Percentiles rank a stretch among this genome's conserved stretches.
Conservation (phyloP, 2,888 invertebrate species). For the Phragmatobia fuliginosa region DNA sequence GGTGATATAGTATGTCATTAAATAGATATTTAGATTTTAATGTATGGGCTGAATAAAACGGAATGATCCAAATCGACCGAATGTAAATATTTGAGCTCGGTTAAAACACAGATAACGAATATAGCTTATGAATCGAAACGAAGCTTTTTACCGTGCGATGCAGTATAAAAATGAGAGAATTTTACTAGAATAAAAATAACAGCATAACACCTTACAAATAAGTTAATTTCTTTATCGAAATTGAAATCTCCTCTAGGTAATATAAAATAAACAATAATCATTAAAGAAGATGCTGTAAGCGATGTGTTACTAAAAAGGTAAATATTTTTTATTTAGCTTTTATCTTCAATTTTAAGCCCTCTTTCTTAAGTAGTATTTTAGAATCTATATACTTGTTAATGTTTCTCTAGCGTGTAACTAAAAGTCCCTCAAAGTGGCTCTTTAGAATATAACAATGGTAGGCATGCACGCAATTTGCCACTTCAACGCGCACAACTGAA, state of each 20-base stretch:
- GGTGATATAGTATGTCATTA: too few species aligned
- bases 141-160: not conserved
- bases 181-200: not conserved
- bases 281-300: not conserved
- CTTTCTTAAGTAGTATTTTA: not conserved
- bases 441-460: constrained; percentile 11
- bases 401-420: not conserved
- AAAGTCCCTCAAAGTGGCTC: constrained; percentile 1
- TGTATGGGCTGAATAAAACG: not conserved
- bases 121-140: not conserved
- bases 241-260: not conserved
- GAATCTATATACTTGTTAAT: not conserved
- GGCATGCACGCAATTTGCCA: constrained; percentile 19
- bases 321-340: not conserved
- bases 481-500: constrained; percentile 8
- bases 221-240: not conserved
- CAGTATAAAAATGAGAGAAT: not conserved
- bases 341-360: not conserved
- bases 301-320: not conserved
- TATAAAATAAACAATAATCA: not conserved
- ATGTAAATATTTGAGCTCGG: not conserved
- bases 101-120: not conserved
- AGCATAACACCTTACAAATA: not conserved
- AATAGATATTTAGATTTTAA: not conserved
- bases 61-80: not conserved